A percentile compares a stretch with the other conserved stretches of the same genome.
Conservation (phyloP, 2,113 vertebrate species). For the Gasterosteus aculeatus region DNA sequence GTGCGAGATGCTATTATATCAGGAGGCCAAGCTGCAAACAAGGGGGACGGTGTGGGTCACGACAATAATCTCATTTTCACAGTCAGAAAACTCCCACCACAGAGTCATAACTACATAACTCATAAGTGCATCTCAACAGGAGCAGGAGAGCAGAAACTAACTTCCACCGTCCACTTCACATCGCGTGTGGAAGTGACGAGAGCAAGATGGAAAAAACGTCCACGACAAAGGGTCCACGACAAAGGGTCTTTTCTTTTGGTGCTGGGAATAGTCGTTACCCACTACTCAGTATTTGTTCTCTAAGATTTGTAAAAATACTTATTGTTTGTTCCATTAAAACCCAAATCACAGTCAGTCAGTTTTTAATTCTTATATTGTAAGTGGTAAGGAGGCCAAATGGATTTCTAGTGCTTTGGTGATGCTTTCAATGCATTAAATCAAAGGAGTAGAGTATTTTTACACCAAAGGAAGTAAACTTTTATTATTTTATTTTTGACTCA, state of each 20-base stretch:
- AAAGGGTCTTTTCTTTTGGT: constrained; percentile 14
- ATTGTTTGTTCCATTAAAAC: constrained; percentile 38
- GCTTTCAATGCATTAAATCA: constrained; percentile 3
- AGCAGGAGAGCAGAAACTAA: constrained; percentile 51
- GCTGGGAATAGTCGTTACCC: background rate
- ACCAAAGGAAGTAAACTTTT: constrained; percentile 11
- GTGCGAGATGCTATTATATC: constrained; percentile 50
- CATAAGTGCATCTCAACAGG: constrained; percentile 56
- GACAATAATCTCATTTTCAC: constrained; percentile 74
- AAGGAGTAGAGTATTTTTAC: background rate
- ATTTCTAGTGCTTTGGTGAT: constrained; percentile 1
- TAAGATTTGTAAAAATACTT: constrained; percentile 12
- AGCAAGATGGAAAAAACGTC: constrained; percentile 32
- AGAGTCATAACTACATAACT: constrained; percentile 47
- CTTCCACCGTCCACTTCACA: constrained; percentile 66
- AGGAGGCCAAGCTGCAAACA: constrained; percentile 53
- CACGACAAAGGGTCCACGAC: background rate
- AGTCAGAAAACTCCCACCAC: constrained; percentile 46
- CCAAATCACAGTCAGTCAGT: constrained; percentile 15
- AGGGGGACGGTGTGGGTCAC: constrained; percentile 61
- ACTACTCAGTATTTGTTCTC: background rate
- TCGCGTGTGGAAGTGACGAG: constrained; percentile 28
- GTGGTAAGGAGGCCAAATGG: constrained; percentile 17
- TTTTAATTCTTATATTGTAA: constrained; percentile 1
- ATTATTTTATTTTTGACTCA: background rate